A percentile compares a stretch with the other conserved stretches of the same genome.
phyloP scores from a whole-genome alignment of 2,888 invertebrate genomes.

The Cerceris rybyensis region DNA sequence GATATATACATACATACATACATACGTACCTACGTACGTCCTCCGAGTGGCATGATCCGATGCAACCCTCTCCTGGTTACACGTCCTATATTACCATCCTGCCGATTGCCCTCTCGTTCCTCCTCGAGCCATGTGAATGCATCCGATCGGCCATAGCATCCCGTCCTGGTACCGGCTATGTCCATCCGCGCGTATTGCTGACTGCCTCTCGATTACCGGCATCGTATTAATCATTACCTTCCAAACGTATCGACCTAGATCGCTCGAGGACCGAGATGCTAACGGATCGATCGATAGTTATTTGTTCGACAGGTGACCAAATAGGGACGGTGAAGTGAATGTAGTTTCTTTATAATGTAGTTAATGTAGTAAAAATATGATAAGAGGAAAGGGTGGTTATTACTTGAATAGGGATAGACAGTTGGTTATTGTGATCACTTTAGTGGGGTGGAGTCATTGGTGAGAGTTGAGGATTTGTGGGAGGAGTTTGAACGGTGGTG shows the following conservation, averaged over 20 bases:
- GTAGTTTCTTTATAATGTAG: too few species aligned
- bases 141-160: conserved; percentile 55
- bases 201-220: conserved; percentile 75
- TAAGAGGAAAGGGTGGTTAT: too few species aligned
- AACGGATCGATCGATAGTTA: conserved; percentile 37
- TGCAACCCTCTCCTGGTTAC: conserved; percentile 65
- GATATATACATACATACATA: conserved; percentile 48
- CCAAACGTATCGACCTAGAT: conserved; percentile 65
- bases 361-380: too few species aligned
- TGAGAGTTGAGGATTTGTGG: too few species aligned
- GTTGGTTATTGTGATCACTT: too few species aligned
- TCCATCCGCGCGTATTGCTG: conserved; percentile 71
- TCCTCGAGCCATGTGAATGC: conserved; percentile 60
- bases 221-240: conserved; percentile 76
- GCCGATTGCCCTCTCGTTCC: conserved; percentile 58
- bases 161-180: conserved; percentile 57
- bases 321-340: too few species aligned
- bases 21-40: conserved; percentile 21
- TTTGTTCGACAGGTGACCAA: background rate
- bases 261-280: conserved; percentile 25
- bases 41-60: conserved; percentile 58
- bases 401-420: too few species aligned
- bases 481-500: too few species aligned
- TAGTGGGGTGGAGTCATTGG: too few species aligned
- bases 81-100: conserved; percentile 67